A percentile compares a stretch with the other conserved stretches of the same genome.
Conservation (phyloP, 2,113 vertebrate species). For the Macrotus californicus region DNA sequence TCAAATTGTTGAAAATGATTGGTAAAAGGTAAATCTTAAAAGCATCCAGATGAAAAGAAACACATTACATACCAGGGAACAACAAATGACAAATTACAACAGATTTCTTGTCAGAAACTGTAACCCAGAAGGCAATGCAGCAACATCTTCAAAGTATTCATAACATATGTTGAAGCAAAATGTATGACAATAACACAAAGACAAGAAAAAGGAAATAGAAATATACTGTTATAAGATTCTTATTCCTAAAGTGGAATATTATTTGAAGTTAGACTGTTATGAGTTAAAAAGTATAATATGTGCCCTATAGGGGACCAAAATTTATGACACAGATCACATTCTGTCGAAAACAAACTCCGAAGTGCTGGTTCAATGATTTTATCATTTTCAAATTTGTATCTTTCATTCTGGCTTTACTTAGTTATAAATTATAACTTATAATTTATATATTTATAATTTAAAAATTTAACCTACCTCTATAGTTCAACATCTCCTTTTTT, state of each 20-base stretch:
- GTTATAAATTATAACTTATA: slow-evolving; percentile 21
- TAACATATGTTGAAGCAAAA: neutral
- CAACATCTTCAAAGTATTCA: neutral
- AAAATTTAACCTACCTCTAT: slow-evolving; percentile 55
- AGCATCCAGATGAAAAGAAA: neutral
- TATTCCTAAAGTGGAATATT: neutral
- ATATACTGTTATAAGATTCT: neutral
- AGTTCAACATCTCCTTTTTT: slow-evolving; percentile 57
- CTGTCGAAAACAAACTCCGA: neutral
- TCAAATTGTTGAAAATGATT: neutral
- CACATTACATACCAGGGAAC: neutral
- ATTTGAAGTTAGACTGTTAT: neutral
- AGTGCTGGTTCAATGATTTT: slow-evolving; percentile 28
- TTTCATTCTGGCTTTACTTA: slow-evolving; percentile 45
- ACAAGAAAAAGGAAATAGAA: slow-evolving; percentile 14
- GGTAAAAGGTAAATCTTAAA: neutral
- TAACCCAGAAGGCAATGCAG: neutral
- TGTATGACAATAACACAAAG: neutral
- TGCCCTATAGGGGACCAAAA: neutral
- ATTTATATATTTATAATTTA: slow-evolving; percentile 35
- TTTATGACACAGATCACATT: neutral
- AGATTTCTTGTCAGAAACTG: neutral
- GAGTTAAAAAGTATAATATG: neutral
- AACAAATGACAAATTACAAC: neutral
- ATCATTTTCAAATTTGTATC: slow-evolving; percentile 16